Base-by-base conservation (phyloP, 2,797 vertebrate species). In the Coilia nasus region DNA sequence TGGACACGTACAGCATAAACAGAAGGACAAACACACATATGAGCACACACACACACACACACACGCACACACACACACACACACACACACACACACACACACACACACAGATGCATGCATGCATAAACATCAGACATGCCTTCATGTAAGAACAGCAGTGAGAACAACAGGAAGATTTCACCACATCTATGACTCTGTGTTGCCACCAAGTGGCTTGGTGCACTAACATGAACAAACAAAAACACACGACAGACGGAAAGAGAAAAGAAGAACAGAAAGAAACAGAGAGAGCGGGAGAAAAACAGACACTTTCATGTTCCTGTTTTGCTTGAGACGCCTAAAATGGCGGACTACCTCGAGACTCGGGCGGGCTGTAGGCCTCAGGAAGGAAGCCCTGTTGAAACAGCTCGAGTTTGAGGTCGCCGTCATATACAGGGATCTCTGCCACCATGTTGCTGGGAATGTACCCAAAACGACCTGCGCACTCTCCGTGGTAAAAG, bases 361-460 rank as follows among this genome's bases (percentile, higher is more conserved):
- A 93, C 86, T 96, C 93, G 0, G 15, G 0, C 0, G 92, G 82
- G 0, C 56, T 83, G 10, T 0, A 78, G 81, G 92, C 92, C 0
- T 96, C 92, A 64, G 96, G 93, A 41, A 98, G 90, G 86, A 95
- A 97, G 0, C 96, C 97, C 86, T 94, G 93, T 90, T 95, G 95
- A 56, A 97, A 90, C 54, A 99, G 94, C 44, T 96, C 92, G 84
- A 94, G 92, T 92, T 94, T 97, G 81, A 96, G 88, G 6, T 94
- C 92, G 0, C 93, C 92, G 3, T 95, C 96, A 25, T 97, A 96
- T 91, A 98, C 95, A 0, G 96, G 95, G 88, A 99, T 92, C 92
- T 99, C 97, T 15, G 97, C 95, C 84, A 99, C 97, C 98, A 99
- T 97, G 93, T 99, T 99, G 89, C 97, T 97, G 1, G 98, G 97